These are phyloP conservation scores for Hirtodrosophila alboralis DNA, from an alignment of 2,888 invertebrate species.

Conservation along the genomic window DNA sequence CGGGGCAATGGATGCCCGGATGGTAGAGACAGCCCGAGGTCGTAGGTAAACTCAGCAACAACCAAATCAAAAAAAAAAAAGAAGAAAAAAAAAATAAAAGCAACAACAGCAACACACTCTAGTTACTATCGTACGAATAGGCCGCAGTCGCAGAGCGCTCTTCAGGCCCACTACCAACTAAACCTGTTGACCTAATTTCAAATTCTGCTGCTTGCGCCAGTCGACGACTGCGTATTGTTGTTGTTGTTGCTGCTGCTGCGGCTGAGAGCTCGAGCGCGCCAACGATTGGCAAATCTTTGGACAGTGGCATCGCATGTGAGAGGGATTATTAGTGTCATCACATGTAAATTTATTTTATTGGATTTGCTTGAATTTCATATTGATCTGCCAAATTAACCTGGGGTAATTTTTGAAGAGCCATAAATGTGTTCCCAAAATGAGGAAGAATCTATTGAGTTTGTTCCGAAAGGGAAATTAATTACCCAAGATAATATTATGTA, in stretches of 20 bases:
- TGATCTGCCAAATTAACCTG: no score
- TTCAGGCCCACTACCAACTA: conserved; percentile 78
- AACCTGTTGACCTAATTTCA: conserved; percentile 85
- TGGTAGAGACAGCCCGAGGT: conserved; percentile 72
- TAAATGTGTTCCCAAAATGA: no score
- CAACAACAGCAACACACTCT: conserved; percentile 45
- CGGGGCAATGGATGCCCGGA: conserved; percentile 52
- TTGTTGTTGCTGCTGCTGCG: conserved; percentile 51
- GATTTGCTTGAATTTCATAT: no score
- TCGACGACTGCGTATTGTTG: conserved; percentile 50
- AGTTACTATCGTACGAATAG: conserved; percentile 60
- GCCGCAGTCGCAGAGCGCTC: conserved; percentile 63
- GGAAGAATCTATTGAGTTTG: no score
- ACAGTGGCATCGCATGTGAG: conserved; percentile 46
- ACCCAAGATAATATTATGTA: no score
- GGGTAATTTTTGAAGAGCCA: no score
- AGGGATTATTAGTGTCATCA: conserved; percentile 12
- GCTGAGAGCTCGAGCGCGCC: conserved; percentile 64
- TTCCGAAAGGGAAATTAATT: no score
- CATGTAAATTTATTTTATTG: no score
- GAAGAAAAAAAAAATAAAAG: conserved; percentile 35
- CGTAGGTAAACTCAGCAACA: conserved; percentile 70
- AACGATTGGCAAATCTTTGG: conserved; percentile 76
- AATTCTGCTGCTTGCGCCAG: conserved; percentile 74
- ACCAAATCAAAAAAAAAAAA: conserved; percentile 35